Conservation (phyloP, 2,113 vertebrate species). For the Tricholaema leucomelas region DNA sequence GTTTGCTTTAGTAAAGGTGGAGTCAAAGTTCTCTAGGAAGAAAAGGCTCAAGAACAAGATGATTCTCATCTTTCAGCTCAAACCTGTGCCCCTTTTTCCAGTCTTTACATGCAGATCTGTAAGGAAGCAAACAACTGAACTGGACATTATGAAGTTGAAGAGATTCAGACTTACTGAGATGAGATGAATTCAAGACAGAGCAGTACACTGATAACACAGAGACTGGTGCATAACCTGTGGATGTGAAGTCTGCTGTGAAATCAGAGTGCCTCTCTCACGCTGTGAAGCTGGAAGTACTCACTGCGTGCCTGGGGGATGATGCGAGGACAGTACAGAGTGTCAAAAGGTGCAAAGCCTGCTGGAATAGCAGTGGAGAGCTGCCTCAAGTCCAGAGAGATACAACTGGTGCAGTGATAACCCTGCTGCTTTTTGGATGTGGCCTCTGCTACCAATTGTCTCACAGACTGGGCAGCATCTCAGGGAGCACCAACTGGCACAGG, state of each 20-base stretch:
- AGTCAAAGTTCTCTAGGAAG: neutral
- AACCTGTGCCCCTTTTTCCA: neutral
- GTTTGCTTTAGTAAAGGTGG: neutral
- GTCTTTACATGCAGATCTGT: neutral
- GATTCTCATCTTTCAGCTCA: neutral
- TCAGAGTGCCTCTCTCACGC: neutral
- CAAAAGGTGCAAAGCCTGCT: neutral
- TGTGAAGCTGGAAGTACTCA: neutral
- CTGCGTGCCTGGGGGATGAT: neutral
- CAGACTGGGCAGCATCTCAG: neutral
- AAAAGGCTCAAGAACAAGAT: neutral
- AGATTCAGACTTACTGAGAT: neutral
- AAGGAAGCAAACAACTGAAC: neutral
- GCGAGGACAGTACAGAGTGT: neutral
- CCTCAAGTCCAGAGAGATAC: neutral
- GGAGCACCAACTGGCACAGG: neutral
- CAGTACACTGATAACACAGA: neutral
- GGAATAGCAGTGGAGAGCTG: neutral
- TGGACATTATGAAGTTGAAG: neutral
- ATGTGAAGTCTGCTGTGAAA: neutral
- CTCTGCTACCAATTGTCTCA: neutral
- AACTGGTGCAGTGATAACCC: neutral
- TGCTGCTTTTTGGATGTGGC: neutral
- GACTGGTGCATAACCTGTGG: neutral
- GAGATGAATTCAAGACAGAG: neutral